Percentiles rank a stretch among this genome's conserved stretches.
Evolutionary conservation across 2,888 invertebrate genomes (phyloP).

Genomic region (Dyspetes luteomarginatus): DNA sequence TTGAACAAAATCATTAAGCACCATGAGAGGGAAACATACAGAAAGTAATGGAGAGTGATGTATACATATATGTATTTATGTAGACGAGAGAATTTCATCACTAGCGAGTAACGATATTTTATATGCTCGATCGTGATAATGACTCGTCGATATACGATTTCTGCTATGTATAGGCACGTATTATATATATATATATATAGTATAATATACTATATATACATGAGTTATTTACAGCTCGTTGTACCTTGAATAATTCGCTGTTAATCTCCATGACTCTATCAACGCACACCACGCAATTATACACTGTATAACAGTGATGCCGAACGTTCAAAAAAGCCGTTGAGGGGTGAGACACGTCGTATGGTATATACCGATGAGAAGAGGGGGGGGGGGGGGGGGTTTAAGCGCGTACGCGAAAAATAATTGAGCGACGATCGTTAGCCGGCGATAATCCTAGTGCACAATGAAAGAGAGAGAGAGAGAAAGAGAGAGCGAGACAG

Average conservation of each 20-base stretch:
- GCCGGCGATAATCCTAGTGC: slow-evolving; percentile 72
- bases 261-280: slow-evolving; percentile 66
- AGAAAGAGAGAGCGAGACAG: background rate
- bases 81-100: background rate
- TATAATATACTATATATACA: background rate
- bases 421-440: slow-evolving; percentile 67
- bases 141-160: slow-evolving; percentile 28
- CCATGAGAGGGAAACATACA: background rate
- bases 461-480: slow-evolving; percentile 36
- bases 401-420: slow-evolving; percentile 63
- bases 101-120: slow-evolving; percentile 7
- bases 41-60: slow-evolving; percentile 11
- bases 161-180: background rate
- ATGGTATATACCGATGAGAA: slow-evolving; percentile 8
- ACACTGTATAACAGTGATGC: slow-evolving; percentile 59
- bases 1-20: slow-evolving; percentile 18
- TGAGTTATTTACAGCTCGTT: slow-evolving; percentile 61
- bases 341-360: slow-evolving; percentile 38
- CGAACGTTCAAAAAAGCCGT: slow-evolving; percentile 58
- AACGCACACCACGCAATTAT: slow-evolving; percentile 60
- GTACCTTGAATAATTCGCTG: slow-evolving; percentile 61
- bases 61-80: background rate
- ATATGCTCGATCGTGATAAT: slow-evolving; percentile 44
- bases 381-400: background rate
- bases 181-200: background rate